Conservation (phyloP, 2,888 invertebrate genomes). For the Hipparchia sbordonii region DNA sequence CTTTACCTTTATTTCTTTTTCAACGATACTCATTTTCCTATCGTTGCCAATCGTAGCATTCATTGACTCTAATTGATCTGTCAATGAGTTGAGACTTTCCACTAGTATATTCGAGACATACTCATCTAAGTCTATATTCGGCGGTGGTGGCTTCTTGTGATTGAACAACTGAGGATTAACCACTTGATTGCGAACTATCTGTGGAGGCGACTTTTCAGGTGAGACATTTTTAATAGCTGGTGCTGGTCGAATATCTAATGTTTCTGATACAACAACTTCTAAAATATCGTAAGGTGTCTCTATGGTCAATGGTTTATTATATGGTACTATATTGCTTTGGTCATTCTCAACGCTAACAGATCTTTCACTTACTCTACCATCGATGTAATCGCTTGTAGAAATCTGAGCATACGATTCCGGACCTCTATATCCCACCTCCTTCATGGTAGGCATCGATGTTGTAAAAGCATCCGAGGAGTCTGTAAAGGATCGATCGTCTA, state of each 20-base stretch:
- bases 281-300: constrained; percentile 66
- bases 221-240: constrained; percentile 41
- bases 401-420: constrained; percentile 33
- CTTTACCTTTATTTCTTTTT: constrained; percentile 79
- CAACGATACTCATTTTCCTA: constrained; percentile 70
- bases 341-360: constrained; percentile 51
- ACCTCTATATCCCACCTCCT: constrained; percentile 45
- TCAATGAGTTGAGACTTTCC: constrained; percentile 76
- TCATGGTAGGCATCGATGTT: constrained; percentile 56
- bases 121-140: constrained; percentile 71
- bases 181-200: constrained; percentile 40
- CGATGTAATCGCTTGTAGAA: constrained; percentile 47
- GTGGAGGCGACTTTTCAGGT: constrained; percentile 39
- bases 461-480: constrained; percentile 58
- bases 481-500: constrained; percentile 49
- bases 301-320: constrained; percentile 50
- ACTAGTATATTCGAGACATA: constrained; percentile 80
- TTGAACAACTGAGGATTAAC: constrained; percentile 27
- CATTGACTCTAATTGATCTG: constrained; percentile 74
- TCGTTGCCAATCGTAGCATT: constrained; percentile 66
- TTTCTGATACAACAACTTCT: constrained; percentile 75
- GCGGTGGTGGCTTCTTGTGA: constrained; percentile 37
- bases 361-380: constrained; percentile 52
- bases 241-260: constrained; percentile 49
- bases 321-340: constrained; percentile 52